Base-by-base conservation (phyloP, 2,113 vertebrate genomes). In the Prionailurus bengalensis region DNA sequence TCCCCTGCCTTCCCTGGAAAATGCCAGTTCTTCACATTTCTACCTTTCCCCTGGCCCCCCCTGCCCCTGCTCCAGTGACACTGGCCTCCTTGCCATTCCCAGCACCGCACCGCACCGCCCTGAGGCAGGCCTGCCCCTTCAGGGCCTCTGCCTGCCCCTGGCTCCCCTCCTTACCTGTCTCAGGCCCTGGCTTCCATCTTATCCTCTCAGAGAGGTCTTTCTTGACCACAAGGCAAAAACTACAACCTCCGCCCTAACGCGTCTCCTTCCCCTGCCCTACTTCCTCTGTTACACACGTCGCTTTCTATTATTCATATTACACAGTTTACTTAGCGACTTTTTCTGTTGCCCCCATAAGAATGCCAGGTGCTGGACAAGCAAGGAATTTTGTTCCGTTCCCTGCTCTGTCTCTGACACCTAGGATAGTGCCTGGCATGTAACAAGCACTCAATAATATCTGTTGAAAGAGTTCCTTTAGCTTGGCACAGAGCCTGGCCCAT, bases 21-120 rank as follows among this genome's bases (percentile, higher is more conserved):
- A 27, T 36, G 1, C 7, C 42, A 74, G n/a, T 14, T 82, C 29
- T 73, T 42, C 15, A 42, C 29, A 4, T 33, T 39, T 48, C n/a
- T 3, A 48, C 4, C 9, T 58, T 31, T 36, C 45, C 33, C 29
- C 4, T 16, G 2, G 9, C 23, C 15, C 23, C 29, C 1, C 1
- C 51, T 45, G 29, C 39, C n/a, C 16, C 3, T 15, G 55, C 76
- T 71, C 53, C 53, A 42, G 31, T 12, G 33, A n/a, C 11, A 3
- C 17, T 14, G 27, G 27, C 21, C 33, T 63, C 33, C 42, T 63
- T 61, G 36, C 27, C 23, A 25, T 36, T 7, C n/a, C 7, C 0
- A 4, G 17, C 58, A 61, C 58, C 1, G 21, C 58, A 58, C 55
- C 55, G 33, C 4, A 15, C 13, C 9, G 21, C 0, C 2, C 6